phyloP scores from a whole-genome alignment of 2,113 vertebrate species.

The Ramphastos sulfuratus region DNA sequence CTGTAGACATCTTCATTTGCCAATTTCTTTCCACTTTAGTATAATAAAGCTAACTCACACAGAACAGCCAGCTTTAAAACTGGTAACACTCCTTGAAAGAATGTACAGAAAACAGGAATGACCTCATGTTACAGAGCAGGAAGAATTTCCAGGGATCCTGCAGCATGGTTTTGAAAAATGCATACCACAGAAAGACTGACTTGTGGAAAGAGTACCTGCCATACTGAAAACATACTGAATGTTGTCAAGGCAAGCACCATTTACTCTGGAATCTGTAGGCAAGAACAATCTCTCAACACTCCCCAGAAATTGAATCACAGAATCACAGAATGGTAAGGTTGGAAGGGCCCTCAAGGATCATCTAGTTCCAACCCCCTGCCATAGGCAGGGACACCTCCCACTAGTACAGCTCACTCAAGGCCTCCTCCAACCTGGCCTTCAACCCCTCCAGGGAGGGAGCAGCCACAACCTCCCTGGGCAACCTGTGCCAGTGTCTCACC shows the following conservation, averaged over 20 bases:
- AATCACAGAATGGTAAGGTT: too few species aligned
- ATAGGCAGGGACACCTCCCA: too few species aligned
- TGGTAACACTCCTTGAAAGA: not conserved
- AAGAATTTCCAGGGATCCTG: not conserved
- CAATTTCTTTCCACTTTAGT: not conserved
- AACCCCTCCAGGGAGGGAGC: too few species aligned
- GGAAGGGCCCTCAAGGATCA: too few species aligned
- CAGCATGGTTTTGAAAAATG: not conserved
- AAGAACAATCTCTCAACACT: not conserved
- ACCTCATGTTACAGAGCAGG: not conserved
- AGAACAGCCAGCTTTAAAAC: not conserved
- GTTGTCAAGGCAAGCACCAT: not conserved
- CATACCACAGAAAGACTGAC: not conserved
- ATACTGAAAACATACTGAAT: not conserved
- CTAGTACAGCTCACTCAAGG: too few species aligned
- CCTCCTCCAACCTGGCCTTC: too few species aligned
- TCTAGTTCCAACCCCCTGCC: too few species aligned
- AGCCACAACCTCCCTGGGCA: too few species aligned
- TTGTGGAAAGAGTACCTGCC: not conserved
- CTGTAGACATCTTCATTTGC: not conserved
- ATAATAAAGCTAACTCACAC: not conserved
- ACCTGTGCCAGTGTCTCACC: too few species aligned
- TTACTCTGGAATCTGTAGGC: not conserved
- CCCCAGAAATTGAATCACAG: not conserved
- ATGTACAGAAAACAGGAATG: not conserved